These are phyloP conservation scores for Syngnathoides biaculeatus DNA, from an alignment of 2,113 vertebrate species.

Conservation along the genomic window DNA sequence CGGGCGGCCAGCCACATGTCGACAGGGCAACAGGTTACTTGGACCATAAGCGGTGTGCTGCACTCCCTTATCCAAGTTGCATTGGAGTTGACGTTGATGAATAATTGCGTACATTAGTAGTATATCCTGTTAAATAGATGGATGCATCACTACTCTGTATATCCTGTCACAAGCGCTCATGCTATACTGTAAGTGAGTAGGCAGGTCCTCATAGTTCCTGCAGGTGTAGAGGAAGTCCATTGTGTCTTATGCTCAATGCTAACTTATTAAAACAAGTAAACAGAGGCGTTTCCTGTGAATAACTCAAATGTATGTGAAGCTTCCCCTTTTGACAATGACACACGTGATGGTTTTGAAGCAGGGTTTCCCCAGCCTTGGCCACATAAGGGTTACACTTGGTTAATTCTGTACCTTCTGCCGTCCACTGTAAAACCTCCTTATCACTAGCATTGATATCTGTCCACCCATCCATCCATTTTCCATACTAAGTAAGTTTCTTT, in stretches of 20 bases:
- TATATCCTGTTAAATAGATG: conserved; percentile 11
- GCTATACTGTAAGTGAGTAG: conserved; percentile 31
- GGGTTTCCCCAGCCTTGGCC: background rate
- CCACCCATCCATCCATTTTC: too few relatives aligned
- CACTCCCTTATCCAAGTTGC: background rate
- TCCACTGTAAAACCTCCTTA: background rate
- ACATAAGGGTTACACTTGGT: background rate
- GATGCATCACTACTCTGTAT: conserved; percentile 29
- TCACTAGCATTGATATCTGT: background rate
- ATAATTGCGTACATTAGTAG: background rate
- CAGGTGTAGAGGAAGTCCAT: conserved; percentile 77
- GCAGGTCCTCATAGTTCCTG: conserved; percentile 71
- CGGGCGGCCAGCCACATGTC: conserved; percentile 72
- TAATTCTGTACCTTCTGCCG: background rate
- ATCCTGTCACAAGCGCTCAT: conserved; percentile 33
- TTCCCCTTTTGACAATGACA: background rate
- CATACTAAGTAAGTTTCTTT: too few relatives aligned
- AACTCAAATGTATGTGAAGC: background rate
- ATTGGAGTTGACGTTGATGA: background rate
- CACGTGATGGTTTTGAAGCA: background rate
- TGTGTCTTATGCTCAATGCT: conserved; percentile 42
- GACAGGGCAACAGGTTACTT: conserved; percentile 11
- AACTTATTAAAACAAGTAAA: conserved; percentile 34
- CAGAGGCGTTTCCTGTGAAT: conserved; percentile 19
- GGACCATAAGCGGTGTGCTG: background rate